Conservation (phyloP, 1,140 invertebrate species). For the Penaeus indicus region DNA sequence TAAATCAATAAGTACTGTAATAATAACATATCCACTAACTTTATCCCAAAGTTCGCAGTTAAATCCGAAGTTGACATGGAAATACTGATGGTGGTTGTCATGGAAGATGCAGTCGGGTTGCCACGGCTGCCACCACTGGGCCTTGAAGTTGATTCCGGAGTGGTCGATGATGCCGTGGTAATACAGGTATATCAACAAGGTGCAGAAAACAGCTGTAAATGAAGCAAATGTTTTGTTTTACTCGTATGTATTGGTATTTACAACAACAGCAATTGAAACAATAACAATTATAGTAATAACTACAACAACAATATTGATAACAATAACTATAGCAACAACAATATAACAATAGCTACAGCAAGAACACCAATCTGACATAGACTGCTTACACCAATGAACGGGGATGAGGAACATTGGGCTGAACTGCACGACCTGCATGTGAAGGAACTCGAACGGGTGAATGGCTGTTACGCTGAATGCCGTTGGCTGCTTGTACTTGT, state of each 20-base stretch:
- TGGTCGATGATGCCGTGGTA: slow-evolving; percentile 84
- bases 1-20: neutral
- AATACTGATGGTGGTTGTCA: slow-evolving; percentile 84
- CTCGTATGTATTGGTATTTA: neutral
- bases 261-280: no score
- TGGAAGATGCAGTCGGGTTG: slow-evolving; percentile 82
- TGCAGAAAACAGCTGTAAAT: slow-evolving; percentile 72
- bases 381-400: slow-evolving; percentile 77
- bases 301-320: neutral
- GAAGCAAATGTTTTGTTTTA: slow-evolving; percentile 71
- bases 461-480: slow-evolving; percentile 82
- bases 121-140: slow-evolving; percentile 83
- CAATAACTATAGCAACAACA: slow-evolving; percentile 33
- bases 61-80: slow-evolving; percentile 83
- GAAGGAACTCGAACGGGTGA: slow-evolving; percentile 76
- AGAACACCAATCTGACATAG: neutral
- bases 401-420: slow-evolving; percentile 74
- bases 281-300: no score
- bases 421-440: slow-evolving; percentile 72
- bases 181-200: slow-evolving; percentile 77
- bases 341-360: neutral
- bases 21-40: slow-evolving; percentile 69
- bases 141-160: slow-evolving; percentile 81
- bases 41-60: slow-evolving; percentile 80
- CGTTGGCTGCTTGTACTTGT: slow-evolving; percentile 82